Base-by-base conservation (phyloP, 2,797 vertebrate genomes). In the Otolemur crassicaudatus region DNA sequence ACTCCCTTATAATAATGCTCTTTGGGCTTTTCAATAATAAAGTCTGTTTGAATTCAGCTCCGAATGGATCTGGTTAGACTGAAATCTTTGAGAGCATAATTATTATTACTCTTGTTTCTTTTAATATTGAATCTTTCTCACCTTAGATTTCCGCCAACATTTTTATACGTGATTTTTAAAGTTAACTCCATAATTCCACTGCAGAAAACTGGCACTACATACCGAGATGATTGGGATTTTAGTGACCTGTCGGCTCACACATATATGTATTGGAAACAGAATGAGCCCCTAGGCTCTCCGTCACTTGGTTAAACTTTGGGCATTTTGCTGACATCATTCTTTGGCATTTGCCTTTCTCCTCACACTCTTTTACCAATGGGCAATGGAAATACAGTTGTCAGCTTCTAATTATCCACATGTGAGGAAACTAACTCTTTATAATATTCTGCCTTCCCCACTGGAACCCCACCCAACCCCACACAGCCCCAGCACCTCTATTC, bases 301-400 rank as follows among this genome's bases (percentile, higher is more conserved):
- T 95, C 90, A 87, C 94, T 96, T 96, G 83, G 86, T 93, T 96
- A 96, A 97, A 96, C 70, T 75, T 83, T 0, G 9, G 81, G 94
- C 93, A 70, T 94, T 97, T 92, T 75, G 84, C 89, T 97, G 94
- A 97, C 96, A 93, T 97, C 97, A 97, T 88, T 80, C 65, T 86
- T 94, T 97, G 97, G 97, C 96, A 97, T 93, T 85, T 60, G 89
- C 43, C 56, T 76, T 89, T 96, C 86, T 97, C 96, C 90, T 95
- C 95, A 90, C 95, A 96, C 91, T 95, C 87, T 81, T 94, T 92
- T 72, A 96, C 95, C 91, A 94, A 46, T 1, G 69, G 85, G 95
- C 96, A 96, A 97, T 95, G 96, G 93, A 98, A 98, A 97, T 82
- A 76, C 31, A 93, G 92, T 96, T 97, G 94, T 95, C 94, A 97